These are phyloP conservation scores for Columba livia DNA, from an alignment of 2,113 vertebrate species.

Conservation along the genomic window DNA sequence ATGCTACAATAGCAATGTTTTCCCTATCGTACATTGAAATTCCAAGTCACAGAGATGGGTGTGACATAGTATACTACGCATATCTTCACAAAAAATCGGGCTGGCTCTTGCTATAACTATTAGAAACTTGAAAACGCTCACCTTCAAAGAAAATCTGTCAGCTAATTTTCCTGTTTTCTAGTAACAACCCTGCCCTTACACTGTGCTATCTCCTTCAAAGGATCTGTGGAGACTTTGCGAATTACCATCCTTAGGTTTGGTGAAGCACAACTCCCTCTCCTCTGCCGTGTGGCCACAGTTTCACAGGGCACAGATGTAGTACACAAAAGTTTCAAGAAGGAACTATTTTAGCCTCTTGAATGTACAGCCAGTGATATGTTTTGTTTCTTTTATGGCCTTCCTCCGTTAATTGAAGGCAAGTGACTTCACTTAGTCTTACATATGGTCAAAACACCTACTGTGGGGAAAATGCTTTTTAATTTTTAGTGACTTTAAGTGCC, in stretches of 20 bases:
- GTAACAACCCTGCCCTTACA: neutral
- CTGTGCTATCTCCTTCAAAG: neutral
- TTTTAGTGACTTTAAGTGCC: neutral
- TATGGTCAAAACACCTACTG: neutral
- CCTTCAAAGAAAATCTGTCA: neutral
- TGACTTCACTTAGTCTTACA: neutral
- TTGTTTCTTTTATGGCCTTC: neutral
- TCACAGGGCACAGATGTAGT: neutral
- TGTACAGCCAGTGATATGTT: neutral
- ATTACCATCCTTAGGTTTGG: neutral
- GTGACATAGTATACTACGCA: neutral
- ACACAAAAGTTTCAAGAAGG: neutral
- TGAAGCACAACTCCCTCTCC: neutral
- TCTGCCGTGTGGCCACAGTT: accelerated
- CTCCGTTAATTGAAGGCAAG: neutral
- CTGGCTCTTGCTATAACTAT: neutral
- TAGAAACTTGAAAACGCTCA: neutral
- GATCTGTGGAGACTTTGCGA: neutral
- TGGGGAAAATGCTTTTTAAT: neutral
- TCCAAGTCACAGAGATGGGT: neutral
- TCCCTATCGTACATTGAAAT: neutral
- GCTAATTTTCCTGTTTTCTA: neutral
- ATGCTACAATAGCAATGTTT: neutral
- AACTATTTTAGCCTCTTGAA: neutral
- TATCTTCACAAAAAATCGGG: neutral